A percentile compares a stretch with the other conserved stretches of the same genome.
These are phyloP conservation scores for Cydia fagiglandana DNA, from an alignment of 1,140 invertebrate genomes.

Conservation along the genomic window DNA sequence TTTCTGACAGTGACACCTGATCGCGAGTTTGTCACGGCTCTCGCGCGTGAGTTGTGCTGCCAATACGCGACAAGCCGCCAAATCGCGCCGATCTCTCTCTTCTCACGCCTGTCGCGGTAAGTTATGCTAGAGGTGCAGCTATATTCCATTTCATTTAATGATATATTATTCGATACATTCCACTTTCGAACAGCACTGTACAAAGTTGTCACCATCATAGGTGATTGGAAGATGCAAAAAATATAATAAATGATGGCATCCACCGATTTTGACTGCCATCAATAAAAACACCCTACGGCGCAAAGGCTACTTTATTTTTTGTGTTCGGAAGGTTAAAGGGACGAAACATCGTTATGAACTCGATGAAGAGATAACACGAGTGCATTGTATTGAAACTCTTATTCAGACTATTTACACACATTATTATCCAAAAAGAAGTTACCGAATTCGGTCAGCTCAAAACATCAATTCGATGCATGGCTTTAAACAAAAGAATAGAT, in stretches of 20 bases:
- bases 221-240: constrained; percentile 58
- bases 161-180: background rate
- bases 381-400: background rate
- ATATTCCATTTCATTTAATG: too few species aligned
- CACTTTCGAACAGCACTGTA: constrained; percentile 43
- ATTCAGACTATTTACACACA: background rate
- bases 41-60: too few species aligned
- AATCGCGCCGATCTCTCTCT: too few species aligned
- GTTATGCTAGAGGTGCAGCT: too few species aligned
- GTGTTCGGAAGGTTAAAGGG: constrained; percentile 27
- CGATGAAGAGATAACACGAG: background rate
- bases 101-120: too few species aligned
- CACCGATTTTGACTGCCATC: constrained; percentile 56
- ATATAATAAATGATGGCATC: constrained; percentile 68
- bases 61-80: too few species aligned
- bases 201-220: constrained; percentile 43
- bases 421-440: too few species aligned
- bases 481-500: too few species aligned
- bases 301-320: constrained; percentile 34
- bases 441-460: too few species aligned
- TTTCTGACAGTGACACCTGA: too few species aligned
- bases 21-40: too few species aligned
- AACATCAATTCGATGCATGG: too few species aligned
- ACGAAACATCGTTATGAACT: background rate
- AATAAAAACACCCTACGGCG: constrained; percentile 45